Percentiles rank a stretch among this genome's conserved stretches.
Conservation (phyloP, 2,113 vertebrate species). For the Apodemus sylvaticus region DNA sequence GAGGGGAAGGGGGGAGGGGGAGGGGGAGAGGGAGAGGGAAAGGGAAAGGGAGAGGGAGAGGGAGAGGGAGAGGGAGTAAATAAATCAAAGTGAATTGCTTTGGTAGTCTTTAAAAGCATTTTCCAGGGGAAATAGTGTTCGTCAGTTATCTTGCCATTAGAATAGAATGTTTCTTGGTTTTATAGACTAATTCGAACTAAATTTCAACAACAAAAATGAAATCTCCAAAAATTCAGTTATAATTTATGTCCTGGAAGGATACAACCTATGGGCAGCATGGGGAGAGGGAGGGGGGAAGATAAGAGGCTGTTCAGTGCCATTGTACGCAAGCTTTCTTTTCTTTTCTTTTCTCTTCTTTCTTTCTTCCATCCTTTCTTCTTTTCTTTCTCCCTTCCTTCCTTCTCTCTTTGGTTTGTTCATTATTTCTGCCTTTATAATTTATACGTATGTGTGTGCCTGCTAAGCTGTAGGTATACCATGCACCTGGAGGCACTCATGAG, state of each 20-base stretch:
- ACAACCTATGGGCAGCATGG: not conserved
- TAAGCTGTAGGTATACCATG: not conserved
- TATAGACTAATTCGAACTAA: conserved; percentile 1
- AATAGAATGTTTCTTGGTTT: not conserved
- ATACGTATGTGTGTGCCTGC: not conserved
- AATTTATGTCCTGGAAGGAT: not conserved
- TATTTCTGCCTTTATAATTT: not conserved
- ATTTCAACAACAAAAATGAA: not conserved
- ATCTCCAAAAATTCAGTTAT: conserved; percentile 12
- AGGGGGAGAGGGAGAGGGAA: no score
- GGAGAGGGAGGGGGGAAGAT: not conserved
- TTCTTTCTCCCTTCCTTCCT: not conserved
- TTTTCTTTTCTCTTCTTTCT: not conserved
- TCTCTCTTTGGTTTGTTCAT: not conserved
- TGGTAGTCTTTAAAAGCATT: not conserved
- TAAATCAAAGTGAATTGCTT: not conserved
- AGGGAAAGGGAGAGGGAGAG: not conserved
- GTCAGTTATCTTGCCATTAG: not conserved
- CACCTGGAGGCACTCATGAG: no score
- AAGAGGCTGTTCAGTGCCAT: not conserved
- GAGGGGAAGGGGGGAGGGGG: no score
- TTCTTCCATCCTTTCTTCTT: not conserved
- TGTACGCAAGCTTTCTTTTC: not conserved
- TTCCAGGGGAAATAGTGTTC: not conserved
- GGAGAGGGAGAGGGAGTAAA: not conserved